These are phyloP conservation scores for Sebastes taczanowskii DNA, from an alignment of 2,797 vertebrate species.

Conservation along the genomic window DNA sequence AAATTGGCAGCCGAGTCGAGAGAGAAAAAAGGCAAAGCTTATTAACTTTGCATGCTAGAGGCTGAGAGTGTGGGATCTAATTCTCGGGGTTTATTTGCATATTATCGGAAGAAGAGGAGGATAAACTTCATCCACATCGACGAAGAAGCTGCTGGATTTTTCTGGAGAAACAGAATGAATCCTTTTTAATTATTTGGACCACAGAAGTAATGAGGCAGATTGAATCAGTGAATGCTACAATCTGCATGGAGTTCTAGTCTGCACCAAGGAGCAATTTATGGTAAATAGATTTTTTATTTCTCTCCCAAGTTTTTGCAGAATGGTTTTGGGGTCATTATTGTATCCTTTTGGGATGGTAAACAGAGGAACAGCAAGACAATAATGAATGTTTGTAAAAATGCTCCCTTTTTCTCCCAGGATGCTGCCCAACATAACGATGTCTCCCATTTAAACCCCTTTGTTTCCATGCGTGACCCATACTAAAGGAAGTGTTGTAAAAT, in stretches of 20 bases:
- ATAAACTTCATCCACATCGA: conserved; percentile 73
- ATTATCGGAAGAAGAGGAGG: conserved; percentile 68
- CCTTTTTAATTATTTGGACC: conserved; percentile 74
- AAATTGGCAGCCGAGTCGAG: conserved; percentile 66
- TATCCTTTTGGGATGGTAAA: conserved; percentile 3
- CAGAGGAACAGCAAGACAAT: conserved; percentile 4
- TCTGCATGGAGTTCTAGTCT: conserved; percentile 84
- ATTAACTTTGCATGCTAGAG: conserved; percentile 70
- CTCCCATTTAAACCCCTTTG: conserved; percentile 65
- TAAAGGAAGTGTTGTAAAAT: conserved; percentile 79
- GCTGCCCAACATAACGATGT: conserved; percentile 35
- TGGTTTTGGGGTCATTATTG: neutral
- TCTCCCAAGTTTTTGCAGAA: neutral
- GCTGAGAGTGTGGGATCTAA: conserved; percentile 74
- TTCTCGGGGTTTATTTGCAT: conserved; percentile 64
- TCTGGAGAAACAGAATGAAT: conserved; percentile 75
- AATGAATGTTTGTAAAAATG: conserved; percentile 48
- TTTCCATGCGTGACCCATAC: conserved; percentile 70
- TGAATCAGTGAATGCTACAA: conserved; percentile 68
- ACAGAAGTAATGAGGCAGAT: conserved; percentile 72
- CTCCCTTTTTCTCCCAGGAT: conserved; percentile 9
- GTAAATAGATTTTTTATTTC: conserved; percentile 71
- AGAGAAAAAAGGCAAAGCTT: conserved; percentile 56
- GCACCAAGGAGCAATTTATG: conserved; percentile 85
- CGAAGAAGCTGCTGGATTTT: conserved; percentile 67